Evolutionary conservation across 2,797 vertebrate species (phyloP).

Genomic region (Pangasius djambal): DNA sequence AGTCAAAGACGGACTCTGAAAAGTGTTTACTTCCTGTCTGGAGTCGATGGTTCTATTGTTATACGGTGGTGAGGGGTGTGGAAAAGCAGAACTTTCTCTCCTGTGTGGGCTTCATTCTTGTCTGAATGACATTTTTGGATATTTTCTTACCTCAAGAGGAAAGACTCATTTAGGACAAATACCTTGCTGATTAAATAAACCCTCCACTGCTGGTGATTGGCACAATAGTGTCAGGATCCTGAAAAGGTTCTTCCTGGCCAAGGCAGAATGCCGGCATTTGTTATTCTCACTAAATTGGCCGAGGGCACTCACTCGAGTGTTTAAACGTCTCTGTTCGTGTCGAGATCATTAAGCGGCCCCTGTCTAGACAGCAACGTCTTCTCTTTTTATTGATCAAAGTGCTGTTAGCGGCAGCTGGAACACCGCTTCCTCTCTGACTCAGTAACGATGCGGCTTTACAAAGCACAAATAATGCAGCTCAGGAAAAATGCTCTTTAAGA

Average conservation of each 20-base stretch:
- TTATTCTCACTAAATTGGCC: slow-evolving; percentile 69
- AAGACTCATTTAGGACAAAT: slow-evolving; percentile 24
- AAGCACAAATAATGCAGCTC: neutral
- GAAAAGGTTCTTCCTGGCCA: slow-evolving; percentile 63
- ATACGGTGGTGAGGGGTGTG: neutral
- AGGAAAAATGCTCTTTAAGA: neutral
- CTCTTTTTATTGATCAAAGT: slow-evolving; percentile 51
- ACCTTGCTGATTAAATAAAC: slow-evolving; percentile 39
- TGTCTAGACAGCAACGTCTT: slow-evolving; percentile 52
- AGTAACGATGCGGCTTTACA: neutral
- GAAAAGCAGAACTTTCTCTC: slow-evolving; percentile 6
- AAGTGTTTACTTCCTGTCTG: slow-evolving; percentile 26
- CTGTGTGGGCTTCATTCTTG: neutral
- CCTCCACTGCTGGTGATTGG: slow-evolving; percentile 49
- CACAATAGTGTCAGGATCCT: slow-evolving; percentile 61
- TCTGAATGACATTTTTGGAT: neutral
- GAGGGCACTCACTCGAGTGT: slow-evolving; percentile 51
- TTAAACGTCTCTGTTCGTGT: slow-evolving; percentile 47
- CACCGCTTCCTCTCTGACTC: slow-evolving; percentile 28
- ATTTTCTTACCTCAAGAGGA: neutral
- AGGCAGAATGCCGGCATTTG: slow-evolving; percentile 68
- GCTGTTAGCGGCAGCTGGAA: slow-evolving; percentile 27
- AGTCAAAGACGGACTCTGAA: slow-evolving; percentile 42
- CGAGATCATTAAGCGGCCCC: slow-evolving; percentile 62
- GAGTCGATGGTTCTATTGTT: slow-evolving; percentile 9